Conservation (phyloP, 2,888 invertebrate species). For the Zaprionus lineosus region DNA sequence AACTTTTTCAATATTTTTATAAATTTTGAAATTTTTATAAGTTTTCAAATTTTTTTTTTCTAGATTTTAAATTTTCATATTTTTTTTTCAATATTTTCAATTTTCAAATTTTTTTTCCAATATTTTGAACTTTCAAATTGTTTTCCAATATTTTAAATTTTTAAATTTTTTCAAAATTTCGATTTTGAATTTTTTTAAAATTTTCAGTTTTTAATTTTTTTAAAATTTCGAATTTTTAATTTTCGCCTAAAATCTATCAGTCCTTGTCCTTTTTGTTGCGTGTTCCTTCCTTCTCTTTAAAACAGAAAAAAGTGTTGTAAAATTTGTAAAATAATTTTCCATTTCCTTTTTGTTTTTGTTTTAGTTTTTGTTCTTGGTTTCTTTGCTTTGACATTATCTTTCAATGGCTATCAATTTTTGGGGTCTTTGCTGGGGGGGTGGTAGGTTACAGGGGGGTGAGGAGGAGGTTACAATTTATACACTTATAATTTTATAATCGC, state of each 20-base stretch:
- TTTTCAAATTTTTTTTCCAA: slow-evolving; percentile 7
- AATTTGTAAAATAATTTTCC: neutral
- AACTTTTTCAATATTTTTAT: no score
- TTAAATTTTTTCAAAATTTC: neutral
- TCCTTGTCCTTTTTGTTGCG: slow-evolving; percentile 44
- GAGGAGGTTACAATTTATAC: no score
- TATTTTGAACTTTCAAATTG: no score
- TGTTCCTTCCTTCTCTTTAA: slow-evolving; percentile 9
- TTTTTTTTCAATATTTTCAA: no score
- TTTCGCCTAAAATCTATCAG: slow-evolving; percentile 55
- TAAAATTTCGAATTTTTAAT: slow-evolving; percentile 20
- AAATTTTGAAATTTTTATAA: no score
- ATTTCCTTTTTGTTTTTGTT: neutral
- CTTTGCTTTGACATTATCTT: neutral
- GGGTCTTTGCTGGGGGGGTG: neutral
- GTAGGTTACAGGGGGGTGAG: neutral
- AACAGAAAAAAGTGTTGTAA: no score
- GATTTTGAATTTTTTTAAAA: no score
- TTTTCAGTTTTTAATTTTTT: neutral
- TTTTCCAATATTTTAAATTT: neutral
- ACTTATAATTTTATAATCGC: no score
- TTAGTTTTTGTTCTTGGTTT: neutral
- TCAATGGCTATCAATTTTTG: neutral
- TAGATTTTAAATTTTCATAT: no score
- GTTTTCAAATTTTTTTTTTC: no score